These are phyloP conservation scores for Phortica okadai DNA, from an alignment of 2,888 invertebrate species.

Conservation along the genomic window DNA sequence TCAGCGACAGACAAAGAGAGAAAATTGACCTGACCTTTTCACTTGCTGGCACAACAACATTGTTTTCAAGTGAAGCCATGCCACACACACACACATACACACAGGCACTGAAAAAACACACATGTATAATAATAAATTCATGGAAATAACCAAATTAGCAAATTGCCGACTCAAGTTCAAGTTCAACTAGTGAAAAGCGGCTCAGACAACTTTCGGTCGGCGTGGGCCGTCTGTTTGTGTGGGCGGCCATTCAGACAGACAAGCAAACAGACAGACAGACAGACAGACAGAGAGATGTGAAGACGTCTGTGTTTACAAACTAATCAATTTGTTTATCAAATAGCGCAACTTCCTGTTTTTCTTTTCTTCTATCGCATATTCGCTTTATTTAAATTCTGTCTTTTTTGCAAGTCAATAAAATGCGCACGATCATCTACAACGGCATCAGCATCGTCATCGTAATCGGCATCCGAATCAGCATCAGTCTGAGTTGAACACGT, in stretches of 20 bases:
- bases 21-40: slow-evolving; percentile 21
- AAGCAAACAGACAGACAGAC: neutral
- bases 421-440: neutral
- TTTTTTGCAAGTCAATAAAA: slow-evolving; percentile 16
- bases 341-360: slow-evolving; percentile 23
- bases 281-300: neutral
- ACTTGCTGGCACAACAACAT: neutral
- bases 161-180: slow-evolving; percentile 8
- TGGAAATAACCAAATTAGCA: neutral
- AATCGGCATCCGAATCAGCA: neutral
- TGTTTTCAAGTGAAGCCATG: neutral
- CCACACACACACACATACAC: neutral
- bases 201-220: neutral
- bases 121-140: neutral
- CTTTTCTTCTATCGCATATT: neutral
- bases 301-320: slow-evolving; percentile 7
- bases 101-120: neutral
- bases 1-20: slow-evolving; percentile 16
- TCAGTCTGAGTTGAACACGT: neutral
- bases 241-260: neutral
- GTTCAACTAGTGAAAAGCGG: slow-evolving; percentile 6
- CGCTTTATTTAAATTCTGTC: neutral
- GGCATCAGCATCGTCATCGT: no score
- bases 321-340: slow-evolving; percentile 24
- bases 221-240: no score